Evolutionary conservation across 2,113 vertebrate genomes (phyloP), one percentile per base, ranked within the genome.

Genomic region (Epinephelus moara): DNA sequence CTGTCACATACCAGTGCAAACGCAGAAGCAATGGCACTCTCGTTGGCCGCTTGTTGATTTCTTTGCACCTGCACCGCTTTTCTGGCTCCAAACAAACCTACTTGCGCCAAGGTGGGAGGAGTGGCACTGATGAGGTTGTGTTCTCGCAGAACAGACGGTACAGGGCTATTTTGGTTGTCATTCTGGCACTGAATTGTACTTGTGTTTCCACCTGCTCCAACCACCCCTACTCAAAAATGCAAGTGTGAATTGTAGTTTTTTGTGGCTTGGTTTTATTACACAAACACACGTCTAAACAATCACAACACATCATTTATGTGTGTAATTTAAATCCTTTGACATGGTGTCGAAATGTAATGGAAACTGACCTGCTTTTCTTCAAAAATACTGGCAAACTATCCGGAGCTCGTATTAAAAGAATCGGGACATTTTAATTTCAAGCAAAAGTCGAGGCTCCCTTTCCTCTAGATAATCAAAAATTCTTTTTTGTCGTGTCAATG

Each of bases 81-180:
- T 42, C 23, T 68, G 60, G 73, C 67, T 81, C 61, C 3, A 14
- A 50, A 27, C 3, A 0, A 56, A 63, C 47, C 4, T 21, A 3
- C 19, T 57, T 47, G 57, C 19, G 53, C 72, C 71, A 85, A 62
- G 12, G 33, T 53, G 30, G 77, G 50, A 50, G 52, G 49, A 45
- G 50, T 27, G 59, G 63, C 13, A 3, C 55, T 59, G 25, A 61
- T 57, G 59, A 75, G 45, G 19, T 59, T 63, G 13, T 63, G 53
- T 62, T 74, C 74, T 63, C 23, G 4, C 50, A 69, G 50, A 78
- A 56, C 63, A 75, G 82, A 82, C 23, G 33, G 57, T 30, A 50
- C 56, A 37, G 37, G 27, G 27, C 53, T 68, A 53, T 70, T 82
- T 61, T 70, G 13, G 45, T 17, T 12, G 18, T 67, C 33, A 42